Base-by-base conservation (phyloP, 2,797 vertebrate species). In the Ciconia nigra region DNA sequence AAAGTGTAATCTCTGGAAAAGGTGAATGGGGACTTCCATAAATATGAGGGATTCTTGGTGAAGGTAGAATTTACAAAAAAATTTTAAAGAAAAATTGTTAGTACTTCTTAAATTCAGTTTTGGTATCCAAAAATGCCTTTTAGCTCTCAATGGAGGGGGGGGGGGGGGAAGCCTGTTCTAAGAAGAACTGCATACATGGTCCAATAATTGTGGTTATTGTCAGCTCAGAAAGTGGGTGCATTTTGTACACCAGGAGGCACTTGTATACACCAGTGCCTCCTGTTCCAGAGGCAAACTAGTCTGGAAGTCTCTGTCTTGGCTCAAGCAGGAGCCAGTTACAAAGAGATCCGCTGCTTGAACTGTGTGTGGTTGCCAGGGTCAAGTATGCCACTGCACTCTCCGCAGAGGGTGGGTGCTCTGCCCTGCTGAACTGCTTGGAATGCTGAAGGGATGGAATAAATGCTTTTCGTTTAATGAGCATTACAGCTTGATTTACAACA, bases 401-500 rank as follows among this genome's bases (percentile, higher is more conserved):
- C 59, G 78, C 71, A 17, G 41, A 73, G 71, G 51, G 13, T 52
- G 66, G 33, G 13, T 82, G 59, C 89, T 85, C 25, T 93, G 83
- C 70, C 58, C 73, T 46, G 42, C 66, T 47, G 51, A 47, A 44
- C 62, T 15, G 12, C 59, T 24, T 26, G 41, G 37, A 71, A 22
- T 28, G 80, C 54, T 55, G 55, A 37, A 63, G 58, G 54, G 46
- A 9, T 37, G n/a, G 69, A 59, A 65, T 18, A 58, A 71, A 78
- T 19, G 31, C 26, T 3, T 49, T 49, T 58, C 22, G 33, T 21
- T n/a, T 5, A 63, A 85, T 55, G 39, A 92, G 26, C 52, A 33
- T 87, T 82, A 24, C 66, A 73, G 35, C 44, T 84, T 91, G 88
- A 93, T 93, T 90, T 93, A 17, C 47, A 87, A 62, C 83, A 87